Percentiles rank a stretch among this genome's conserved stretches.
Conservation (phyloP, 2,113 vertebrate genomes). For the Hippocampus guttulatus region DNA sequence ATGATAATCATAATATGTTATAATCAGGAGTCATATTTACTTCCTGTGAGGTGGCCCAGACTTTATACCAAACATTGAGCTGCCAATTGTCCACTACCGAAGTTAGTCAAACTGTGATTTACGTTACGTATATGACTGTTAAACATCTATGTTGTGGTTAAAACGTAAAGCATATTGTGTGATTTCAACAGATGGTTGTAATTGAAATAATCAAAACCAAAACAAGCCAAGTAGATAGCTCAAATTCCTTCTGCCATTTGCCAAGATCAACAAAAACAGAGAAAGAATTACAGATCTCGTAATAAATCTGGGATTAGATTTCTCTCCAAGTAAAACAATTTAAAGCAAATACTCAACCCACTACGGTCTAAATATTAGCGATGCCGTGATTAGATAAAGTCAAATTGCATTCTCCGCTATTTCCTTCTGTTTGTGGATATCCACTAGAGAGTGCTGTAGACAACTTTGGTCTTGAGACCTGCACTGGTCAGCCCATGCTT, state of each 20-base stretch:
- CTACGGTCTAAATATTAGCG: conserved; percentile 16
- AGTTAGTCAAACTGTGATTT: not conserved
- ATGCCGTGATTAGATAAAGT: conserved; percentile 3
- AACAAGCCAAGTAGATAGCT: conserved; percentile 31
- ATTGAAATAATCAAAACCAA: conserved; percentile 4
- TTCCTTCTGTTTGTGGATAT: not conserved
- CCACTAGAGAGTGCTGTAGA: conserved; percentile 50
- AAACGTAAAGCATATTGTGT: not conserved
- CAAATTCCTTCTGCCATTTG: conserved; percentile 21
- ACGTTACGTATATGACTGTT: not conserved
- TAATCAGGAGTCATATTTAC: not conserved
- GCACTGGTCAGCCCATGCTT: not conserved
- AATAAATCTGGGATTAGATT: conserved; percentile 29
- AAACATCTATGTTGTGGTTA: not conserved
- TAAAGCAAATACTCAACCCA: conserved; percentile 23
- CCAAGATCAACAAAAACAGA: conserved; percentile 11
- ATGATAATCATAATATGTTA: not conserved
- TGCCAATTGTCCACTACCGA: not conserved
- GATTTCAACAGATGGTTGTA: conserved; percentile 5
- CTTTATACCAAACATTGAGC: not conserved
- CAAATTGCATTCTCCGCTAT: not conserved
- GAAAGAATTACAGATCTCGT: conserved; percentile 23
- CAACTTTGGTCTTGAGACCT: conserved; percentile 29
- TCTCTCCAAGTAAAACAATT: conserved; percentile 23
- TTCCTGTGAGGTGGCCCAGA: not conserved